phyloP scores from a whole-genome alignment of 1,140 invertebrate genomes.

The Linepithema humile region DNA sequence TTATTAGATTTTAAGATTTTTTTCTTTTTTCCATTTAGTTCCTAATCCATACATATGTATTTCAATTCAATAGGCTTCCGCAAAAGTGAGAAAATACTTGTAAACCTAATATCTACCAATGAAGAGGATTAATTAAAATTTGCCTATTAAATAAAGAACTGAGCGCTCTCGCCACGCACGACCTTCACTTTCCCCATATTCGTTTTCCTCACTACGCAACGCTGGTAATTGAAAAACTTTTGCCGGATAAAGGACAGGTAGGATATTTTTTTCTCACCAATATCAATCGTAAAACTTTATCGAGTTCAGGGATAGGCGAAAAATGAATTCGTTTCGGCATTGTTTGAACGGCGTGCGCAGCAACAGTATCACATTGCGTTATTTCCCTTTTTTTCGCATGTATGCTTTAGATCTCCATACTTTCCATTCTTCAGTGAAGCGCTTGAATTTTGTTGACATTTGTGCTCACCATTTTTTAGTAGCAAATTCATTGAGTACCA shows the following conservation, averaged over 20 bases:
- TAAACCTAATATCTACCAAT: constrained; percentile 1
- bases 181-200: constrained; percentile 13
- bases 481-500: neutral
- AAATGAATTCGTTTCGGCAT: constrained; percentile 49
- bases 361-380: constrained; percentile 31
- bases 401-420: constrained; percentile 24
- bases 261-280: constrained; percentile 35
- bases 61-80: no score
- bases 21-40: neutral
- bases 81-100: neutral
- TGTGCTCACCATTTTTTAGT: constrained; percentile 7
- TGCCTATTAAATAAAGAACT: neutral
- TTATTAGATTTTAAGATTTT: neutral
- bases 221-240: constrained; percentile 52
- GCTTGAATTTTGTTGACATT: constrained; percentile 29
- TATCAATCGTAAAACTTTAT: constrained; percentile 42
- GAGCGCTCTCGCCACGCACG: neutral
- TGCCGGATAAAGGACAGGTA: constrained; percentile 17
- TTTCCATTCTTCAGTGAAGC: neutral
- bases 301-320: constrained; percentile 13
- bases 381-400: neutral
- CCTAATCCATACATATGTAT: no score
- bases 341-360: constrained; percentile 35
- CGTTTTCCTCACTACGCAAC: constrained; percentile 32
- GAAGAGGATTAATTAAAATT: constrained; percentile 39